phyloP scores from a whole-genome alignment of 2,797 vertebrate species.

The Agapornis canus region DNA sequence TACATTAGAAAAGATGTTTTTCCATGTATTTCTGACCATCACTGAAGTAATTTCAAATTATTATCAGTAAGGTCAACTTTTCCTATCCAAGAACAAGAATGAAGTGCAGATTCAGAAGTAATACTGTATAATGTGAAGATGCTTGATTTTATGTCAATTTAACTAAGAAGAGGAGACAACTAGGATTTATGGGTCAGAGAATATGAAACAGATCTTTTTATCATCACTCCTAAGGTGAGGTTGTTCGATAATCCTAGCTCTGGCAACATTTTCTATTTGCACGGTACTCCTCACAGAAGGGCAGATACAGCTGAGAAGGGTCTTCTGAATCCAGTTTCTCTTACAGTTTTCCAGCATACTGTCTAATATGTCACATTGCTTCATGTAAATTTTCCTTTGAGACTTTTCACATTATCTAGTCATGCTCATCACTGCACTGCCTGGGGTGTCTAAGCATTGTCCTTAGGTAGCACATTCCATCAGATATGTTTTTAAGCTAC shows the following conservation, averaged over 20 bases:
- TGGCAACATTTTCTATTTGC: neutral
- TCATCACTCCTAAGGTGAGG: neutral
- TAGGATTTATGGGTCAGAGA: neutral
- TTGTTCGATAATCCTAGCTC: neutral
- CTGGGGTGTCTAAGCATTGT: neutral
- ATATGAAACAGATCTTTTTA: neutral
- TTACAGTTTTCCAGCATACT: neutral
- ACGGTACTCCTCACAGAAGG: rapidly evolving
- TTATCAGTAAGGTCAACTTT: neutral
- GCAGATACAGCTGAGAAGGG: too few species aligned
- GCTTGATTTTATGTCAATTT: neutral
- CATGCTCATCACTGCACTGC: neutral
- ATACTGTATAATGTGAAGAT: neutral
- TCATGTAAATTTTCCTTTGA: neutral
- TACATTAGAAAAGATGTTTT: neutral
- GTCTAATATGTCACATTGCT: neutral
- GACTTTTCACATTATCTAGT: neutral
- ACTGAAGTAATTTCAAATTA: neutral
- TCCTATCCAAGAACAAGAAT: neutral
- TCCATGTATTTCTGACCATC: neutral
- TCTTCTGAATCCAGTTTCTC: neutral
- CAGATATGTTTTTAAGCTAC: neutral
- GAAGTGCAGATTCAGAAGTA: neutral
- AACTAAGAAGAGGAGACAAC: neutral
- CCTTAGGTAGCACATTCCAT: neutral